A percentile compares a stretch with the other conserved stretches of the same genome.
These are phyloP conservation scores for Bos indicus DNA, from an alignment of 2,113 vertebrate genomes.

Conservation along the genomic window DNA sequence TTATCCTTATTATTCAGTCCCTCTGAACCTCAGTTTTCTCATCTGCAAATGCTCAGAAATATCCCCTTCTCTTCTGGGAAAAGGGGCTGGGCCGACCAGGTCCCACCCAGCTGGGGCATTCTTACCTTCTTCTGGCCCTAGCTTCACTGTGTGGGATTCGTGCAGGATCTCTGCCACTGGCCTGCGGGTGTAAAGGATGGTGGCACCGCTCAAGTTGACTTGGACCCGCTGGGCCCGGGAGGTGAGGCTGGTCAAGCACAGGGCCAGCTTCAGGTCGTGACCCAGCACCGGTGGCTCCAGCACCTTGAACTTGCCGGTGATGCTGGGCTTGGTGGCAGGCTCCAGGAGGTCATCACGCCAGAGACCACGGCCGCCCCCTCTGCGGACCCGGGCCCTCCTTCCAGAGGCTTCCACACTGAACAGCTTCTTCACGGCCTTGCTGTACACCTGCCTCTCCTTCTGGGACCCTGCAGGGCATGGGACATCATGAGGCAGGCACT, in stretches of 20 bases:
- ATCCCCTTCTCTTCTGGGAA: background rate
- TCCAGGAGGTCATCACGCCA: constrained; percentile 58
- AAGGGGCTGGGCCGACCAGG: background rate
- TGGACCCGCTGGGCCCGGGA: constrained; percentile 68
- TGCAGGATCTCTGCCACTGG: constrained; percentile 80
- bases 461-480: constrained; percentile 68
- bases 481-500: fast-evolving
- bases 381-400: background rate
- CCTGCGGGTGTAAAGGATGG: constrained; percentile 80
- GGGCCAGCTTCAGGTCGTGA: constrained; percentile 77
- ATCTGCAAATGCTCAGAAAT: background rate
- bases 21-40: background rate
- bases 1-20: background rate
- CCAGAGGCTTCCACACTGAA: constrained; percentile 47
- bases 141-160: constrained; percentile 70
- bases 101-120: background rate
- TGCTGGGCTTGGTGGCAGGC: constrained; percentile 68
- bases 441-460: constrained; percentile 80
- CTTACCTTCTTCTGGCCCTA: constrained; percentile 79
- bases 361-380: background rate
- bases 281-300: constrained; percentile 78
- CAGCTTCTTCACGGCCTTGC: constrained; percentile 76
- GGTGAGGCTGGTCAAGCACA: constrained; percentile 76
- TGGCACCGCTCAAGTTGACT: constrained; percentile 80
- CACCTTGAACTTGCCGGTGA: constrained; percentile 82